Percentiles rank a stretch among this genome's conserved stretches.
Evolutionary conservation across 2,888 invertebrate species (phyloP).

Genomic region (Aplocera efformata): DNA sequence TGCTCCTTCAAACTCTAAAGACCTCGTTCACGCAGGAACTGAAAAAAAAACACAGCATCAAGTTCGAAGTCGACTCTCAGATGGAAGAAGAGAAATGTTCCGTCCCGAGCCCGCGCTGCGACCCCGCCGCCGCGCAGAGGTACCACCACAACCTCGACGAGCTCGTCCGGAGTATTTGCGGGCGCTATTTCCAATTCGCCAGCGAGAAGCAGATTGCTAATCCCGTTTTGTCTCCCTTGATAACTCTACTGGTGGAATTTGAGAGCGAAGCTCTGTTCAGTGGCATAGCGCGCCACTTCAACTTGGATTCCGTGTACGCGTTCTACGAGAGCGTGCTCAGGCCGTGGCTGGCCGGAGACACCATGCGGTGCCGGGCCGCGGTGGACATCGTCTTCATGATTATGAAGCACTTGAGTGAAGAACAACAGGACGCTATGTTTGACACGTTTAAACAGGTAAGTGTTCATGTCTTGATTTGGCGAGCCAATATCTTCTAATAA

Average conservation of each 20-base stretch:
- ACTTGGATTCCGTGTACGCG: conserved; percentile 30
- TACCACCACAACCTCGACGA: conserved; percentile 69
- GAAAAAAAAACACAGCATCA: conserved; percentile 47
- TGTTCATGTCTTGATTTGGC: no score
- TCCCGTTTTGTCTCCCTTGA: conserved; percentile 72
- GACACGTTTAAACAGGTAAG: conserved; percentile 79
- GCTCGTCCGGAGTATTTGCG: conserved; percentile 66
- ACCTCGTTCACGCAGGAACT: conserved; percentile 36
- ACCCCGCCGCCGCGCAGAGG: conserved; percentile 34
- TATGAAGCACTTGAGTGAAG: conserved; percentile 73
- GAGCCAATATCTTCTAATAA: no score
- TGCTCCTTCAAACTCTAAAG: conserved; percentile 50
- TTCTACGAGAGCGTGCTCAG: conserved; percentile 60
- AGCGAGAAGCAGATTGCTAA: conserved; percentile 54
- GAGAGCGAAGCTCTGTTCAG: conserved; percentile 76
- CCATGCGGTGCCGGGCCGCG: conserved; percentile 74
- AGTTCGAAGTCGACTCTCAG: conserved; percentile 43
- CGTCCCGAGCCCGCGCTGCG: conserved; percentile 20
- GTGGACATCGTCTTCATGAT: conserved; percentile 83
- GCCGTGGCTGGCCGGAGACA: conserved; percentile 73
- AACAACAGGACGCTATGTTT: conserved; percentile 78
- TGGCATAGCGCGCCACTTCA: conserved; percentile 57
- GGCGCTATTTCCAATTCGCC: conserved; percentile 79
- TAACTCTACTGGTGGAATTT: conserved; percentile 79
- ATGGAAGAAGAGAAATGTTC: neutral